These are phyloP conservation scores for Electrophaes corylata DNA, from an alignment of 2,888 invertebrate genomes.

Conservation along the genomic window DNA sequence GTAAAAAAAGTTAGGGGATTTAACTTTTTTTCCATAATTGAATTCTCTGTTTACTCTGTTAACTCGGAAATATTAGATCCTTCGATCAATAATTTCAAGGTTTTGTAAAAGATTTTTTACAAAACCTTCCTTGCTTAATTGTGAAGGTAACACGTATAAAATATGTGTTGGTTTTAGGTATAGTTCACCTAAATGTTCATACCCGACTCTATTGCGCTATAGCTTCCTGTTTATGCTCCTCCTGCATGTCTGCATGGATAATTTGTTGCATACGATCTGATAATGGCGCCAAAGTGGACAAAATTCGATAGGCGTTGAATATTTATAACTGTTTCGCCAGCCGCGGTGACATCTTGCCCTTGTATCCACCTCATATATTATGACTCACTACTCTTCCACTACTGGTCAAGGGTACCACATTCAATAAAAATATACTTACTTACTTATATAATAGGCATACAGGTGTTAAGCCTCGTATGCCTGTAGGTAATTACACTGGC, in stretches of 20 bases:
- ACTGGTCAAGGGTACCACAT: conserved; percentile 31
- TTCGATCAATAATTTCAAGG: too few relatives aligned
- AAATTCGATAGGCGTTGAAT: conserved; percentile 17
- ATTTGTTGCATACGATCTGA: conserved; percentile 19
- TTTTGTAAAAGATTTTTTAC: too few relatives aligned
- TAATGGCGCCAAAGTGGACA: conserved; percentile 22
- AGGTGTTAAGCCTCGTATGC: too few relatives aligned
- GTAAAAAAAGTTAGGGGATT: too few relatives aligned
- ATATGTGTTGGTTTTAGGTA: too few relatives aligned
- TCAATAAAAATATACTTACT: neutral
- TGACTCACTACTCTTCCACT: conserved; percentile 30
- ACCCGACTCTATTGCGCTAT: neutral
- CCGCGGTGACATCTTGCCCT: conserved; percentile 32
- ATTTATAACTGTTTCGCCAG: conserved; percentile 29
- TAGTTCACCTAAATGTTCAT: neutral
- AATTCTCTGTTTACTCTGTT: too few relatives aligned
- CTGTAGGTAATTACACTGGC: too few relatives aligned
- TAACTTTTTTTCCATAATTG: too few relatives aligned
- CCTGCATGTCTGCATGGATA: conserved; percentile 3
- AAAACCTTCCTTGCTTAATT: too few relatives aligned
- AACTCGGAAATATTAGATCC: too few relatives aligned
- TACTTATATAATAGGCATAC: too few relatives aligned
- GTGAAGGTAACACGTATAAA: too few relatives aligned
- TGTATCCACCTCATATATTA: neutral
- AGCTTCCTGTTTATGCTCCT: conserved; percentile 1